phyloP scores from a whole-genome alignment of 2,797 vertebrate species.

The Aldrovandia affinis region DNA sequence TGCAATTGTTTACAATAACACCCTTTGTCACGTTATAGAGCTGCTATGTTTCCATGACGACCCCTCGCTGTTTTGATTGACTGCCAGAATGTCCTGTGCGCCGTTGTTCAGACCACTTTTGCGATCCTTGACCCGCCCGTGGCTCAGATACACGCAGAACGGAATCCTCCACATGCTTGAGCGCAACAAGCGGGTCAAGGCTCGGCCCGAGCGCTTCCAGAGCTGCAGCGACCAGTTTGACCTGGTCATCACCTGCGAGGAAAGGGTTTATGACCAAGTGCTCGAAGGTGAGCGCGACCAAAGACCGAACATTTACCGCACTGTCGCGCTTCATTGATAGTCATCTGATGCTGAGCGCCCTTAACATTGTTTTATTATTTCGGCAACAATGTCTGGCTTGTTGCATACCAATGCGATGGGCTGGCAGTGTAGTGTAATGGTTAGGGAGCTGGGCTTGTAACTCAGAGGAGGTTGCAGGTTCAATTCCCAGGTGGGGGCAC shows the following conservation, averaged over 20 bases:
- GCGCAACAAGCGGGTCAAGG: constrained; percentile 96
- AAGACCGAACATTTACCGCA: not conserved
- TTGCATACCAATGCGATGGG: too few species aligned
- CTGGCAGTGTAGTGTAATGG: too few species aligned
- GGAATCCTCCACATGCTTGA: constrained; percentile 98
- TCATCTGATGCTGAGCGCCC: not conserved
- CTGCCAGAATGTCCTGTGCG: not conserved
- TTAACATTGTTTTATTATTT: not conserved
- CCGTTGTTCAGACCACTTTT: constrained; percentile 16
- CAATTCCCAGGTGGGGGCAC: too few species aligned
- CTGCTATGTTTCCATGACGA: not conserved
- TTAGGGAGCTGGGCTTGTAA: too few species aligned
- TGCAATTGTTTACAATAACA: not conserved
- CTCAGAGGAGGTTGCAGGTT: too few species aligned
- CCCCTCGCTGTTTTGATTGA: not conserved
- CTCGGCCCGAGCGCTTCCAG: constrained; percentile 93
- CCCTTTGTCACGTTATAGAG: not conserved
- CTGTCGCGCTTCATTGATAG: not conserved
- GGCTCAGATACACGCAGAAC: constrained; percentile 94
- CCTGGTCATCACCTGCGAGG: constrained; percentile 95
- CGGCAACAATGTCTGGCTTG: not conserved
- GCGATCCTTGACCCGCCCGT: constrained; percentile 69
- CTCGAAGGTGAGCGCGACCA: constrained; percentile 86
- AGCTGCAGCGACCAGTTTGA: constrained; percentile 94
- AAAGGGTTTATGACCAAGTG: constrained; percentile 97